These are phyloP conservation scores for Boulengeromyrus knoepffleri DNA, from an alignment of 2,113 vertebrate species.

Conservation along the genomic window DNA sequence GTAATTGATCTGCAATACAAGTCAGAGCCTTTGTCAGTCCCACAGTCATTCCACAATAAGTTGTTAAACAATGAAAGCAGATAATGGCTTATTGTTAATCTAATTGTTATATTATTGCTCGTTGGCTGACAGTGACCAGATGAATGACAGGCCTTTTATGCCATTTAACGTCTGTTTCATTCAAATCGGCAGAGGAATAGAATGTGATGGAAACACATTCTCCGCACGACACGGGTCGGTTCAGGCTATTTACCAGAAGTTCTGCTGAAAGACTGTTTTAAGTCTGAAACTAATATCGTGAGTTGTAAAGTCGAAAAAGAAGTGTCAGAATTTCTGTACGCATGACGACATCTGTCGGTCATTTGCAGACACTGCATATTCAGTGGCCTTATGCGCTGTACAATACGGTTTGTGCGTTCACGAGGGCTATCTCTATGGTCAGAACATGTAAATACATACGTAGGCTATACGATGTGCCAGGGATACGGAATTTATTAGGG, in stretches of 20 bases:
- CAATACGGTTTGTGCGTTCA: not conserved
- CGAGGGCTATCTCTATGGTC: not conserved
- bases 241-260: not conserved
- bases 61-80: not conserved
- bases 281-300: not conserved
- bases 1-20: not conserved
- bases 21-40: not conserved
- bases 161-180: not conserved
- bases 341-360: slow-evolving; percentile 1
- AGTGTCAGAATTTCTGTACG: not conserved
- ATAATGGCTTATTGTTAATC: not conserved
- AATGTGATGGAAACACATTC: not conserved
- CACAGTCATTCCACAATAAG: not conserved
- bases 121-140: not conserved
- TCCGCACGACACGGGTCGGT: not conserved
- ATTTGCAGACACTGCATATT: not conserved
- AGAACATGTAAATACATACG: not conserved
- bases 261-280: not conserved
- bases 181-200: not conserved
- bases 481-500: not conserved
- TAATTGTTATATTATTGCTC: not conserved
- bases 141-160: not conserved
- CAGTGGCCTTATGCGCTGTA: not conserved
- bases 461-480: not conserved
- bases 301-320: not conserved